These are phyloP conservation scores for Spheniscus mendiculus DNA, from an alignment of 2,113 vertebrate species.

Conservation along the genomic window DNA sequence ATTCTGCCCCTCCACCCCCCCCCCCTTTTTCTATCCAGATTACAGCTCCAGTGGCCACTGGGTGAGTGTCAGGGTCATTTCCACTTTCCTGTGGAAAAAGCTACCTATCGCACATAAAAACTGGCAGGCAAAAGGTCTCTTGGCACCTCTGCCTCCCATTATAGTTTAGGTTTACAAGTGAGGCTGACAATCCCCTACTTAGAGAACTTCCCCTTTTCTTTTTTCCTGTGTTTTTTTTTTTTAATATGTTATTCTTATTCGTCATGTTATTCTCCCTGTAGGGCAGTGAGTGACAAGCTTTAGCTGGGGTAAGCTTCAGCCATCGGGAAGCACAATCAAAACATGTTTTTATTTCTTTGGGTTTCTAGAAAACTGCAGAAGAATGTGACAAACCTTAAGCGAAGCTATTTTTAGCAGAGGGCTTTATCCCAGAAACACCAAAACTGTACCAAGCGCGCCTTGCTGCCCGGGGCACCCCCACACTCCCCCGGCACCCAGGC, in stretches of 20 bases:
- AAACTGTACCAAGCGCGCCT: accelerated
- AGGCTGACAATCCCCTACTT: not conserved
- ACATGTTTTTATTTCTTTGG: not conserved
- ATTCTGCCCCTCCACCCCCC: accelerated
- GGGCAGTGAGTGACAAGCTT: not conserved
- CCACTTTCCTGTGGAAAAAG: not conserved
- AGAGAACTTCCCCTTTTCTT: not conserved
- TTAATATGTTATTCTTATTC: not conserved
- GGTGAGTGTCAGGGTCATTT: not conserved
- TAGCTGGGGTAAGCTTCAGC: not conserved
- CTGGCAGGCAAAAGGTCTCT: not conserved
- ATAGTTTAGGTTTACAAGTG: not conserved
- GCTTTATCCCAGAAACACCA: not conserved
- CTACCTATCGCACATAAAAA: not conserved
- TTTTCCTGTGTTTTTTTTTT: not conserved
- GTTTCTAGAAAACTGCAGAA: not conserved
- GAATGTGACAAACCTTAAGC: not conserved
- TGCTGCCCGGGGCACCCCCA: not conserved
- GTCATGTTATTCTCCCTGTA: not conserved
- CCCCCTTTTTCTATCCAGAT: not conserved
- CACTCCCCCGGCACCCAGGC: accelerated
- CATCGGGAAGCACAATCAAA: not conserved
- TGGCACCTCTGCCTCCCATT: not conserved
- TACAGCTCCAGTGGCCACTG: not conserved
- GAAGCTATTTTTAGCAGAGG: not conserved